Conservation (phyloP, 2,888 invertebrate species). For the Agrypnus murinus region DNA sequence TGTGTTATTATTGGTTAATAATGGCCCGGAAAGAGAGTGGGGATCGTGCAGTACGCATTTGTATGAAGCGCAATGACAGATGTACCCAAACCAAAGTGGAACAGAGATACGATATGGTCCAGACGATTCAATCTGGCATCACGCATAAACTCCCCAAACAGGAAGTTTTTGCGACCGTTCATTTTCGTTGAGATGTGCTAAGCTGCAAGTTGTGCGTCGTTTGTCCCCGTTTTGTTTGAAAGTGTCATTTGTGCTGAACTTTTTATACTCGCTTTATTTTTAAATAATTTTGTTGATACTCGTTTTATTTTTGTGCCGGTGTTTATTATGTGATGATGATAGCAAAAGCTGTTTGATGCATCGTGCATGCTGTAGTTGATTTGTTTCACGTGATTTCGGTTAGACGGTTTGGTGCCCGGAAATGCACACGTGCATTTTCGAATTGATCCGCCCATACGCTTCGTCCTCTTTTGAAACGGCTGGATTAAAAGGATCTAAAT, state of each 20-base stretch:
- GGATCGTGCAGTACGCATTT: constrained; percentile 38
- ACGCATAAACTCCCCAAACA: constrained; percentile 53
- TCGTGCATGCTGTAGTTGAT: not conserved
- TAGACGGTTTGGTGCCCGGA: constrained; percentile 37
- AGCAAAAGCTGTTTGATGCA: not conserved
- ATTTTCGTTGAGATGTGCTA: constrained; percentile 40
- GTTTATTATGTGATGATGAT: constrained; percentile 13
- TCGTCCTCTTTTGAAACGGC: not conserved
- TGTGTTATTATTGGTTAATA: constrained; percentile 48
- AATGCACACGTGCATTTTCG: constrained; percentile 5
- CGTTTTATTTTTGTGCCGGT: not conserved
- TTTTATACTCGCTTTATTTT: not conserved
- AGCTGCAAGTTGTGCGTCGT: constrained; percentile 24
- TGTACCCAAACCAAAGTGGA: constrained; percentile 28
- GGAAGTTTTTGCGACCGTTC: constrained; percentile 53
- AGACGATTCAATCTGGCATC: constrained; percentile 51
- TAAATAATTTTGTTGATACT: not conserved
- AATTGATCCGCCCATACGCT: too few relatives aligned
- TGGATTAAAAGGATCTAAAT: not conserved
- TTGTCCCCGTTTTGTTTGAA: not conserved
- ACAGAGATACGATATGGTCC: constrained; percentile 49
- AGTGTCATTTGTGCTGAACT: constrained; percentile 16
- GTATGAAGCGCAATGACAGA: constrained; percentile 41
- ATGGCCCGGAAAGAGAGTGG: constrained; percentile 47
- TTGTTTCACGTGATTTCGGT: constrained; percentile 29